These are phyloP conservation scores for Chondrosia reniformis DNA, from an alignment of 37 sponge, comb jelly and placozoan genomes.

Conservation along the genomic window DNA sequence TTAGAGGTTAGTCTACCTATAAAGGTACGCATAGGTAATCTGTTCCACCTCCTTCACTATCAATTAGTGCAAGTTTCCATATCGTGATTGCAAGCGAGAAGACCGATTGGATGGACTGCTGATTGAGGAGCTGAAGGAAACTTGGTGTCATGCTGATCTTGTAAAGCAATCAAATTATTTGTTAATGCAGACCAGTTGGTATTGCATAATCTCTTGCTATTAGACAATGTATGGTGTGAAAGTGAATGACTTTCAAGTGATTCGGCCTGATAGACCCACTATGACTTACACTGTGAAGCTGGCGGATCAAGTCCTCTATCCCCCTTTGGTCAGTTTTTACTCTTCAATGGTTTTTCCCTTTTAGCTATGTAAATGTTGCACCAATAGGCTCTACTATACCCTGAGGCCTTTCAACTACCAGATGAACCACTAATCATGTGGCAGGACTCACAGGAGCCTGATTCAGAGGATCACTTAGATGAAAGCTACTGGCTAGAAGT, in stretches of 20 bases:
- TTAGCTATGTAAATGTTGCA: background rate
- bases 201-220: background rate
- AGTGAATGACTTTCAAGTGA: constrained; percentile 27
- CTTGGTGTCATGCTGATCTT: constrained; percentile 76
- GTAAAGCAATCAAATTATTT: constrained; percentile 6
- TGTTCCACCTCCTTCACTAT: no score
- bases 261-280: constrained; percentile 14
- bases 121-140: constrained; percentile 80
- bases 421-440: constrained; percentile 1
- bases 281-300: constrained; percentile 25
- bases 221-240: constrained; percentile 27
- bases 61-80: constrained; percentile 80
- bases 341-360: background rate
- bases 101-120: constrained; percentile 66
- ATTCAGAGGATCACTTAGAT: constrained; percentile 64
- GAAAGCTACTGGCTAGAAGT: constrained; percentile 42
- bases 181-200: background rate
- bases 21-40: no score
- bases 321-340: constrained; percentile 38
- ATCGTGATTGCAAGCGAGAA: constrained; percentile 37
- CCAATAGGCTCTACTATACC: constrained; percentile 5
- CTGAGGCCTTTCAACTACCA: constrained; percentile 1
- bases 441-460: constrained; percentile 48
- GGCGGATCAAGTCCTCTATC: constrained; percentile 40
- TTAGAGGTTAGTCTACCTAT: constrained; percentile 46